Percentiles rank a stretch among this genome's conserved stretches.
These are phyloP conservation scores for Amblyteles armatorius DNA, from an alignment of 2,888 invertebrate genomes.

Conservation along the genomic window DNA sequence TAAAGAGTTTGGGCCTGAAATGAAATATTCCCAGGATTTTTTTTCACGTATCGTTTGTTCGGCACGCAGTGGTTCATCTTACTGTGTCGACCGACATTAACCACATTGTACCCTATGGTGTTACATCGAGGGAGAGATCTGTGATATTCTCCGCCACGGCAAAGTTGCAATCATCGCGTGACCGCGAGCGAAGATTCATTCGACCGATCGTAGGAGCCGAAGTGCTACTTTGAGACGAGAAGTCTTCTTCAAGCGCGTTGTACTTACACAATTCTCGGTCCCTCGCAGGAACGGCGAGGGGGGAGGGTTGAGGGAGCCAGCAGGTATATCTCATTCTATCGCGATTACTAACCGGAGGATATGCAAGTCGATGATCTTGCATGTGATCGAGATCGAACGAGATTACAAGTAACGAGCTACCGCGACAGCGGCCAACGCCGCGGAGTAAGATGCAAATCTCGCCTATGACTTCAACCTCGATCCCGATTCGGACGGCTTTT, in stretches of 20 bases:
- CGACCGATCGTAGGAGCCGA: slow-evolving; percentile 1
- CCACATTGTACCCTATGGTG: not conserved
- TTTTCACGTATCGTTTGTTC: not conserved
- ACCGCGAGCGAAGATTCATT: slow-evolving; percentile 14
- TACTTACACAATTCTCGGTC: not conserved
- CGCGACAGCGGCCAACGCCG: slow-evolving; percentile 10
- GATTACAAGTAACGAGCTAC: slow-evolving; percentile 28
- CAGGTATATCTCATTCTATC: slow-evolving; percentile 35
- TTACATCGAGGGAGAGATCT: not conserved
- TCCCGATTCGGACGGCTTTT: not conserved
- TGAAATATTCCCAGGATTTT: no score
- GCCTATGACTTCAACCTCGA: slow-evolving; percentile 17
- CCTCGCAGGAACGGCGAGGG: not conserved
- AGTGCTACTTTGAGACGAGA: slow-evolving; percentile 17
- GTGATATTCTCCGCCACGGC: not conserved
- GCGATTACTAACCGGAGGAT: slow-evolving; percentile 21
- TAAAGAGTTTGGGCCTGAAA: no score
- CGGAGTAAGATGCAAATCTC: slow-evolving; percentile 39
- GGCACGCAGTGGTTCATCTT: not conserved
- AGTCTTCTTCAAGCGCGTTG: not conserved
- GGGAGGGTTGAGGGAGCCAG: not conserved
- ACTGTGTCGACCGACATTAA: not conserved
- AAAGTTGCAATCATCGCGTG: slow-evolving; percentile 3
- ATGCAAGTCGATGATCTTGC: slow-evolving; percentile 50
- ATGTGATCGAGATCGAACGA: slow-evolving; percentile 32